phyloP scores from a whole-genome alignment of 2,797 vertebrate species.

The Remorina albescens region DNA sequence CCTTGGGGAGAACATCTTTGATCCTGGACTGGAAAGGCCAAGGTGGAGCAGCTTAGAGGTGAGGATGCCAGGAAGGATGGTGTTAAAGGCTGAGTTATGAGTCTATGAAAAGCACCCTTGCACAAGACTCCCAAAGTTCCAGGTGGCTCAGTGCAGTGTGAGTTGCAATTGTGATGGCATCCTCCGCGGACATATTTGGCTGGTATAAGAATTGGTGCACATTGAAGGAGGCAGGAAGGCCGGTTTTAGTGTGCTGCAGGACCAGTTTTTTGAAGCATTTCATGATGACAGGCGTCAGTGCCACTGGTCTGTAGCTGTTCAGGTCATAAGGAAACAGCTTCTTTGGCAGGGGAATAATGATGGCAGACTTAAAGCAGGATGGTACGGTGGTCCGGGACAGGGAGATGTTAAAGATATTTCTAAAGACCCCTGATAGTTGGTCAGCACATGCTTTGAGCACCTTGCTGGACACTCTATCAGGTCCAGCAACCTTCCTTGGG shows the following conservation, averaged over 20 bases:
- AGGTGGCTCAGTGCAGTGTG: not conserved
- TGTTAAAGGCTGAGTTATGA: not conserved
- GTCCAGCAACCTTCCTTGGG: not conserved
- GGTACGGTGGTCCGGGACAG: not conserved
- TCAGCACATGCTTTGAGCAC: not conserved
- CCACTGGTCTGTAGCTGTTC: too few species aligned
- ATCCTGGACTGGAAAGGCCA: too few species aligned
- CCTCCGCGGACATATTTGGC: not conserved
- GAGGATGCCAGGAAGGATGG: not conserved
- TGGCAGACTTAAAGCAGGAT: not conserved
- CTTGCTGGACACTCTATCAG: not conserved
- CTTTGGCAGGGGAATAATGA: not conserved
- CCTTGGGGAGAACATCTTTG: too few species aligned
- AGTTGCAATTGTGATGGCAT: not conserved
- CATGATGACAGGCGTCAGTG: not conserved
- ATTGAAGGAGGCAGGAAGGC: not conserved
- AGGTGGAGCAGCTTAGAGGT: not conserved
- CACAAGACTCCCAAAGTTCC: not conserved
- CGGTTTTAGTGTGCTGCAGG: not conserved
- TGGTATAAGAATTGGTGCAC: not conserved
- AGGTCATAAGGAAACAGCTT: too few species aligned
- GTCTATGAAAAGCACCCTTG: not conserved
- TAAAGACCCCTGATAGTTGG: not conserved
- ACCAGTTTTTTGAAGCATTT: not conserved
- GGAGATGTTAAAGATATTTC: not conserved